These are phyloP conservation scores for Drosophila trichaetosa DNA, from an alignment of 2,888 invertebrate species.

Conservation along the genomic window DNA sequence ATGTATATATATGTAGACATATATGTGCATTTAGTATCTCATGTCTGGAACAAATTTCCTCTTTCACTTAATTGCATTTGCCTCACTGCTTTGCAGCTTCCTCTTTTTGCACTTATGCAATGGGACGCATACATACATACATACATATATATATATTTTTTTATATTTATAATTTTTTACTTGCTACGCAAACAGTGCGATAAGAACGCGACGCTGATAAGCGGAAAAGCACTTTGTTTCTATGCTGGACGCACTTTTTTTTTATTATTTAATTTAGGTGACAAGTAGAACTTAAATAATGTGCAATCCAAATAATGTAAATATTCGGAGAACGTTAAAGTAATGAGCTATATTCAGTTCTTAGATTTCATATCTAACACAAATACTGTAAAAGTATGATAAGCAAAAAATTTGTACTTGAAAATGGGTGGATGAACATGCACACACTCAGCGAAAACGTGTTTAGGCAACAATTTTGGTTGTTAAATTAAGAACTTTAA, in stretches of 20 bases:
- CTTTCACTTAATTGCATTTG: constrained; percentile 12
- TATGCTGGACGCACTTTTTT: constrained; percentile 35
- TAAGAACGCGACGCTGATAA: constrained; percentile 65
- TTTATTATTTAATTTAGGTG: background rate
- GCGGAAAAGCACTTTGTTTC: constrained; percentile 7
- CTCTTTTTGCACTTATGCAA: constrained; percentile 59
- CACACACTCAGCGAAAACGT: background rate
- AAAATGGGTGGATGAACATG: constrained; percentile 6
- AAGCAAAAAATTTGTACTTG: constrained; percentile 10
- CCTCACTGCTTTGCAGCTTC: constrained; percentile 45
- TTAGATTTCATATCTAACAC: constrained; percentile 34
- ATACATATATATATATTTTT: constrained; percentile 11
- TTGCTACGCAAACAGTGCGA: constrained; percentile 61
- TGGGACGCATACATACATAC: constrained; percentile 17
- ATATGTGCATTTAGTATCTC: background rate
- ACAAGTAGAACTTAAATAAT: background rate
- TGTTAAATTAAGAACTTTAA: background rate
- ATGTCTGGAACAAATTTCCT: background rate
- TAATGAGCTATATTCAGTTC: background rate
- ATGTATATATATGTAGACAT: background rate
- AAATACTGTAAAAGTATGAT: constrained; percentile 31
- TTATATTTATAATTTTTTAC: constrained; percentile 15
- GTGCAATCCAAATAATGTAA: constrained; percentile 22
- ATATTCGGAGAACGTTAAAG: background rate
- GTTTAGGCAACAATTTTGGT: background rate